Evolutionary conservation across 2,888 invertebrate species (phyloP).

Genomic region (Macrophya alboannulata): DNA sequence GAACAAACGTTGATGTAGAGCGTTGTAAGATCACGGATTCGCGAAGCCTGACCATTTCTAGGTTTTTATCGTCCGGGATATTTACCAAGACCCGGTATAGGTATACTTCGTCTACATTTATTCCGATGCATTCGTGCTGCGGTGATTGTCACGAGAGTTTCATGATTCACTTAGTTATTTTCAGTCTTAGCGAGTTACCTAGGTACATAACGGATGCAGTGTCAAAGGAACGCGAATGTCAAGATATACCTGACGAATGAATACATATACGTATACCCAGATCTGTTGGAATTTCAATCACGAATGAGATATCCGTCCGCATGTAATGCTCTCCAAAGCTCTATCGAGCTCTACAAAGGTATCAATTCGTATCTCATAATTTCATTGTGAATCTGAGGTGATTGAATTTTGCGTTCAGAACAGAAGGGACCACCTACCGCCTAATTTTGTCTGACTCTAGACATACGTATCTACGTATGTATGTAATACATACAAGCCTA

Average conservation of each 20-base stretch:
- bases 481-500: not conserved
- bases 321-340: not conserved
- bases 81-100: not conserved
- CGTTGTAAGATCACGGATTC: not conserved
- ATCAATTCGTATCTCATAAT: slow-evolving; percentile 6
- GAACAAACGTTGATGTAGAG: not conserved
- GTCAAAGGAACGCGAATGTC: not conserved
- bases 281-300: not conserved
- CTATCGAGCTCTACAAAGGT: not conserved
- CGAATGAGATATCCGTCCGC: not conserved
- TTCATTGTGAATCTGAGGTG: slow-evolving; percentile 10
- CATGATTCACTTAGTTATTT: not conserved
- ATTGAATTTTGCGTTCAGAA: slow-evolving; percentile 11
- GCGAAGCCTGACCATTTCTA: not conserved
- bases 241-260: not conserved
- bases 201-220: not conserved
- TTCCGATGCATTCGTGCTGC: not conserved
- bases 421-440: not conserved
- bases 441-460: not conserved
- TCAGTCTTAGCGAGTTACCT: not conserved
- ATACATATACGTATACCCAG: not conserved
- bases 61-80: not conserved
- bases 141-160: not conserved
- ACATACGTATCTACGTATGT: not conserved
- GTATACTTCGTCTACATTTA: not conserved